A percentile compares a stretch with the other conserved stretches of the same genome.
These are phyloP conservation scores for Ataeniobius toweri DNA, from an alignment of 2,797 vertebrate genomes.

Conservation along the genomic window DNA sequence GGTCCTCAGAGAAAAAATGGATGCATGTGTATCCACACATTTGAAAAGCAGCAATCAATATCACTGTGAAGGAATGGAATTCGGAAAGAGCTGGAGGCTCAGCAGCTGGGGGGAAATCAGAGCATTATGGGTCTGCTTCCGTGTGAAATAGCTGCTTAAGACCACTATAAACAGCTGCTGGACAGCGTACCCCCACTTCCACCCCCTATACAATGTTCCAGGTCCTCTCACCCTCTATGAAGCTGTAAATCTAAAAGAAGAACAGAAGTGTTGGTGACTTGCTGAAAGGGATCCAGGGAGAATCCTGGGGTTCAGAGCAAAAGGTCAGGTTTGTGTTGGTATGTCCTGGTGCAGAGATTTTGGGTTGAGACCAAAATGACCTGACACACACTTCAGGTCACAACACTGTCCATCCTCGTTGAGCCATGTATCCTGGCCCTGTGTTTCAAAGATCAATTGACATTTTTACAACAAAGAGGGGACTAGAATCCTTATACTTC, in stretches of 20 bases:
- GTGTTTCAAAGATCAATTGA: constrained; percentile 55
- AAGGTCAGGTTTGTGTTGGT: constrained; percentile 77
- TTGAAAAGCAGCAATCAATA: constrained; percentile 49
- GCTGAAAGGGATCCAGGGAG: constrained; percentile 79
- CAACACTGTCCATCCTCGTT: constrained; percentile 39
- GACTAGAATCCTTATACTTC: constrained; percentile 46
- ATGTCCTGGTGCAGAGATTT: constrained; percentile 55
- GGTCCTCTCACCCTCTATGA: constrained; percentile 49
- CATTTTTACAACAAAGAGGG: constrained; percentile 45
- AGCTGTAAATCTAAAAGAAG: constrained; percentile 82
- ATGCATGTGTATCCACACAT: constrained; percentile 36
- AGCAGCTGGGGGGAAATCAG: constrained; percentile 79
- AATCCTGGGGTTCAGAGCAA: constrained; percentile 72
- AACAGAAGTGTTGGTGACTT: constrained; percentile 77
- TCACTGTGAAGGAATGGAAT: constrained; percentile 64
- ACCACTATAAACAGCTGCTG: constrained; percentile 83
- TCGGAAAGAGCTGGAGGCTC: constrained; percentile 64
- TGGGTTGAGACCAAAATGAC: constrained; percentile 67
- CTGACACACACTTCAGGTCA: constrained; percentile 49
- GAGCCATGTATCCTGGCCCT: constrained; percentile 28
- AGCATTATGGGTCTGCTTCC: constrained; percentile 76
- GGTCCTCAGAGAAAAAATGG: constrained; percentile 19
- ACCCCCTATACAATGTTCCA: constrained; percentile 21
- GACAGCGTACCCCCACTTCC: constrained; percentile 62
- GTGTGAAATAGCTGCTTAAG: constrained; percentile 85